Base-by-base conservation (phyloP, 2,888 invertebrate species). In the Saturnia japonica region DNA sequence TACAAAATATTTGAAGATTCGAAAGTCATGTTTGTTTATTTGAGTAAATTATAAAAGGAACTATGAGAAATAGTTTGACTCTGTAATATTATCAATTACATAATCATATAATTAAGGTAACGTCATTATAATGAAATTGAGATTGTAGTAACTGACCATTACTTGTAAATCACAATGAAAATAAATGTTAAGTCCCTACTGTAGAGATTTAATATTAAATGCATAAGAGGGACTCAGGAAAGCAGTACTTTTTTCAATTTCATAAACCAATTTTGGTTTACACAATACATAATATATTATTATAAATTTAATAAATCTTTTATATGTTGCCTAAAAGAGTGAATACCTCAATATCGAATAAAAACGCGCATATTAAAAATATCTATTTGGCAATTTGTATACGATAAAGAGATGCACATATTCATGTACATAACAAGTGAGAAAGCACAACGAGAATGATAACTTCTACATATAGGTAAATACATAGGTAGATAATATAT, bases 311-410 rank as follows among this genome's bases (percentile, higher is more conserved):
- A 40, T 64, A 64, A 64, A 64, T 40, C 28, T 34, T 64, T 64
- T 64, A 40, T 64, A 64, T n/a, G 64, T 64, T 64, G 64, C 64
- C 64, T 64, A 64, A 64, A 64, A 64, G 40, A 40, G 64, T 89
- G 85, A 83, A 82, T 86, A 87, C 88, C 80, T 86, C 84, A 91
- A 91, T 91, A 91, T 92, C 81, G 89, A 90, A 89, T 91, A 89
- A 89, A 86, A 90, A 89, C 86, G 88, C 90, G 90, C 87, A 85
- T 88, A 90, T 88, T 87, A 69, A 42, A 40, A 60, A 54, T 70
- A 70, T 67, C 51, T 67, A 83, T 91, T 93, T 90, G 88, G 89
- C 90, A 88, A 88, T 88, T 87, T 87, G 89, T 91, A 87, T 89
- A 89, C 82, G 85, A 85, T 76, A 82, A 89, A 86, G 40, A 34